phyloP scores from a whole-genome alignment of 2,113 vertebrate species.

The Rana temporaria region DNA sequence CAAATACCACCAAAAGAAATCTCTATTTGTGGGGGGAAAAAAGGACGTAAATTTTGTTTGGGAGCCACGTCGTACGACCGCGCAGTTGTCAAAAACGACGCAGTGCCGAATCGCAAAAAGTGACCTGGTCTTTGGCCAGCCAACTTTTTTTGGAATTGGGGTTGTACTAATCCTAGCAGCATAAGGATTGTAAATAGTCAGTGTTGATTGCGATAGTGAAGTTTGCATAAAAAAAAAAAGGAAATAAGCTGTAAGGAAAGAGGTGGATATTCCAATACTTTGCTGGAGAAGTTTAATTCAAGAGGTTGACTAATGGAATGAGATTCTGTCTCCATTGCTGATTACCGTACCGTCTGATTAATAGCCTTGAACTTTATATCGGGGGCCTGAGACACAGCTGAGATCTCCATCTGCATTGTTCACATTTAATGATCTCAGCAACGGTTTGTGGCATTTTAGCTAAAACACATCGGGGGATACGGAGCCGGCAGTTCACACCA shows the following conservation, averaged over 20 bases:
- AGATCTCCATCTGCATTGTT: neutral
- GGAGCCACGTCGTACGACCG: too few species aligned
- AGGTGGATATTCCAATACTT: constrained; percentile 11
- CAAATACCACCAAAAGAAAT: too few species aligned
- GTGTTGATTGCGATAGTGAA: too few species aligned
- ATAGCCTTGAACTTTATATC: constrained; percentile 35
- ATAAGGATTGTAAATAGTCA: too few species aligned
- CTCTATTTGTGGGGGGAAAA: too few species aligned
- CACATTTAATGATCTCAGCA: constrained; percentile 30
- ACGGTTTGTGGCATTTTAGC: constrained; percentile 25
- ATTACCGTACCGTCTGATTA: constrained; percentile 33
- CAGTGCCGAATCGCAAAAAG: too few species aligned
- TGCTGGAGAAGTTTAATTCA: constrained; percentile 2
- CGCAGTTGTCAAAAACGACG: too few species aligned
- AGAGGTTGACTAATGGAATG: neutral
- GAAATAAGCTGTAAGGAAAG: neutral
- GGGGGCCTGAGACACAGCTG: neutral
- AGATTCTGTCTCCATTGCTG: constrained; percentile 22
- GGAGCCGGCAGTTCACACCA: too few species aligned
- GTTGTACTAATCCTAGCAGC: too few species aligned
- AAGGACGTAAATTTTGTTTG: too few species aligned
- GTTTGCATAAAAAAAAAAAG: neutral
- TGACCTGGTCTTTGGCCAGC: too few species aligned
- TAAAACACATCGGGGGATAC: neutral
- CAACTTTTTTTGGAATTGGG: too few species aligned